Evolutionary conservation across 2,888 invertebrate species (phyloP).

Genomic region (Noctua fimbriata): DNA sequence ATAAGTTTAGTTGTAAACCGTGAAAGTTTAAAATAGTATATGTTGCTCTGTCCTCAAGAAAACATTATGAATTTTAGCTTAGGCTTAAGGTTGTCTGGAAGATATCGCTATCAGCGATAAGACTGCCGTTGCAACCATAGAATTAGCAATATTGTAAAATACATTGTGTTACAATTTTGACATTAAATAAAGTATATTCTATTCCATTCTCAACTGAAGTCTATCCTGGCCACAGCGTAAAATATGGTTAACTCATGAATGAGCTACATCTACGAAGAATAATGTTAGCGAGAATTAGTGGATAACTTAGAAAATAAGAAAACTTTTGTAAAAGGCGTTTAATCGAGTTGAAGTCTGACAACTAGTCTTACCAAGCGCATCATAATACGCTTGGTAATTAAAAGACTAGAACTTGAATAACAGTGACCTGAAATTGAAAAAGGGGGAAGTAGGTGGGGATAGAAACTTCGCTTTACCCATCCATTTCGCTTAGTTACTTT

Average conservation of each 20-base stretch:
- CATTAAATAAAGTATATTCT: too few relatives aligned
- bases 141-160: too few relatives aligned
- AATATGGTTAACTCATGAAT: constrained; percentile 6
- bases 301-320: background rate
- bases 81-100: too few relatives aligned
- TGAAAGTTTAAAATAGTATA: too few relatives aligned
- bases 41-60: background rate
- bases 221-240: background rate
- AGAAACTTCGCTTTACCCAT: background rate
- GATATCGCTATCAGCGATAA: too few relatives aligned
- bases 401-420: background rate
- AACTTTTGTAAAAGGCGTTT: background rate
- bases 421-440: background rate
- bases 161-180: too few relatives aligned
- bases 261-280: background rate
- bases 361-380: background rate
- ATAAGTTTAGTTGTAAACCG: too few relatives aligned
- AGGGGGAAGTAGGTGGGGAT: too few relatives aligned
- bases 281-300: background rate
- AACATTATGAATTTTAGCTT: background rate
- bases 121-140: too few relatives aligned
- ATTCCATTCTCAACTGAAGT: background rate
- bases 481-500: constrained; percentile 4
- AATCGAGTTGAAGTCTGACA: too few relatives aligned
- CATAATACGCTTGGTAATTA: background rate